Conservation (phyloP, 2,888 invertebrate genomes). For the Lingula anatina region DNA sequence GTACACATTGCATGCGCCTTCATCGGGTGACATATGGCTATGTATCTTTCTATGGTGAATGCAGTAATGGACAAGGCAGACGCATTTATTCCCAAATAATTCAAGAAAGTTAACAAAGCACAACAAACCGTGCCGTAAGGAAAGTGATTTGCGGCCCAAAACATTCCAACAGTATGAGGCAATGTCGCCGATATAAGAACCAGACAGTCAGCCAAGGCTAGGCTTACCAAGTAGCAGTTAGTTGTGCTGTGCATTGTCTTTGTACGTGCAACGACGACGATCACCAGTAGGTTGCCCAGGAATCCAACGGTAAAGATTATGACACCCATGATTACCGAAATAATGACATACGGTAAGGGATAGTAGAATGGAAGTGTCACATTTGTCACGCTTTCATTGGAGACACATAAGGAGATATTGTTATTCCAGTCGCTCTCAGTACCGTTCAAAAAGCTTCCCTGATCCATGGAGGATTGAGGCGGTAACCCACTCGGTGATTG, state of each 20-base stretch:
- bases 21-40: too few relatives aligned
- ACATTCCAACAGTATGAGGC: constrained; percentile 54
- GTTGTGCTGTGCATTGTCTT: constrained; percentile 59
- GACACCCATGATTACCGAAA: constrained; percentile 56
- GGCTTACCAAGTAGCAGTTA: constrained; percentile 61
- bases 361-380: constrained; percentile 13
- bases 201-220: constrained; percentile 60
- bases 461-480: too few relatives aligned
- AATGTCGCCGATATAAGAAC: constrained; percentile 59
- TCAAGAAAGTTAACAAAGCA: constrained; percentile 56
- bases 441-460: too few relatives aligned
- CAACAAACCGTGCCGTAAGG: constrained; percentile 57
- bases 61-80: constrained; percentile 61
- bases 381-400: too few relatives aligned
- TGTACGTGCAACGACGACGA: constrained; percentile 55
- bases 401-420: too few relatives aligned
- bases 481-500: too few relatives aligned
- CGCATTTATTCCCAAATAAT: constrained; percentile 61
- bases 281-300: constrained; percentile 58
- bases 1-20: constrained; percentile 59
- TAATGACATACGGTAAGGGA: constrained; percentile 45
- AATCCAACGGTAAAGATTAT: constrained; percentile 58
- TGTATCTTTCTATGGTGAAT: constrained; percentile 63
- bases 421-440: too few relatives aligned
- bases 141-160: constrained; percentile 55